A percentile compares a stretch with the other conserved stretches of the same genome.
Evolutionary conservation across 2,113 vertebrate species (phyloP).

Genomic region (Pomatorhinus ruficollis): DNA sequence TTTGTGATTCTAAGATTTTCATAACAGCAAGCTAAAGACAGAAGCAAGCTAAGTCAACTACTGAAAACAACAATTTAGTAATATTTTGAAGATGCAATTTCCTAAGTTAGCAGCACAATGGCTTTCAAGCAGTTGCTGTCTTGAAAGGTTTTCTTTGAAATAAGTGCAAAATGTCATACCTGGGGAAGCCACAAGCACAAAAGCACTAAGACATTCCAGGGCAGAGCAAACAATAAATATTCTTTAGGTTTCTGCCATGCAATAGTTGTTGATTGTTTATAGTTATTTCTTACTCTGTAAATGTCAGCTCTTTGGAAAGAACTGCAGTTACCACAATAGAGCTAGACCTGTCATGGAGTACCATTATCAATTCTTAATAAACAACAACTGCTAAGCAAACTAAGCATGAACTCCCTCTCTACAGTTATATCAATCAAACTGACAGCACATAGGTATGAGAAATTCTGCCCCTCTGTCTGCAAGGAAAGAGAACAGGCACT

Average conservation of each 20-base stretch:
- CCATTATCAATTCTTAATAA: conserved; percentile 15
- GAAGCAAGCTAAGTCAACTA: neutral
- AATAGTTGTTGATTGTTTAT: neutral
- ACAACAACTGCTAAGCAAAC: conserved; percentile 26
- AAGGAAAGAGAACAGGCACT: neutral
- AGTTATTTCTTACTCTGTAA: neutral
- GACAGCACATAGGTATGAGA: neutral
- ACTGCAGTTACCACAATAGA: neutral
- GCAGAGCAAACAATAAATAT: neutral
- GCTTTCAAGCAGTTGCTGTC: neutral
- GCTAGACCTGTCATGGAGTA: neutral
- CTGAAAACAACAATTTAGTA: neutral
- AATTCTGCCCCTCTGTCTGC: neutral
- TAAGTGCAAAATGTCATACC: neutral
- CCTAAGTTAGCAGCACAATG: neutral
- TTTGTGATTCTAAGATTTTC: neutral
- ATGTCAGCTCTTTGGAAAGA: neutral
- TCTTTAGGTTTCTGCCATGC: neutral
- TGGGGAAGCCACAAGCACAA: neutral
- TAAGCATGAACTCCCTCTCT: conserved; percentile 18
- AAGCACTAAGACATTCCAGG: neutral
- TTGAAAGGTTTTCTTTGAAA: neutral
- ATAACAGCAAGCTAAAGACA: neutral
- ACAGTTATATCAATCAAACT: conserved; percentile 1
- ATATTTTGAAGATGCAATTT: neutral